Evolutionary conservation across 2,113 vertebrate species (phyloP).

Genomic region (Protobothrops flavoviridis): DNA sequence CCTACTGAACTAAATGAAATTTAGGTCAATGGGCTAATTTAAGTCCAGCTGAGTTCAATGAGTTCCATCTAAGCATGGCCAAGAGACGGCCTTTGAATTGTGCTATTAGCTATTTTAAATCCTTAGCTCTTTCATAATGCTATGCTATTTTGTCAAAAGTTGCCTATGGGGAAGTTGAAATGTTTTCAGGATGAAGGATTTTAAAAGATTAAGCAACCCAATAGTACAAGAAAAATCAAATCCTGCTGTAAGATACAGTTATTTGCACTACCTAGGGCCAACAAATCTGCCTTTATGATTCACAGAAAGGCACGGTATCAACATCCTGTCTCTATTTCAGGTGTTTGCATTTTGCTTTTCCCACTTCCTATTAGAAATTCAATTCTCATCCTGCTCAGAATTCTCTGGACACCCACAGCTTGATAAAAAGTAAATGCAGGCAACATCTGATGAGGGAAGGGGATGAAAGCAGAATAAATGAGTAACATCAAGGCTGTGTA

Average conservation of each 20-base stretch:
- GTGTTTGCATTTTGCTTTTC: conserved; percentile 3
- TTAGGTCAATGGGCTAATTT: background rate
- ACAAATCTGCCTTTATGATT: background rate
- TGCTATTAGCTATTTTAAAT: background rate
- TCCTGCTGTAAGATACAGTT: conserved; percentile 7
- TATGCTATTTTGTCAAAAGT: background rate
- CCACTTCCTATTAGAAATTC: background rate
- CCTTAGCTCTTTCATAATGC: background rate
- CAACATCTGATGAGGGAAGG: background rate
- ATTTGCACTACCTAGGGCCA: background rate
- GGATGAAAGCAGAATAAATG: conserved; percentile 8
- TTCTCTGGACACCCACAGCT: background rate
- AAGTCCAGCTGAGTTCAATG: background rate
- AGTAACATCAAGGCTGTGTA: background rate
- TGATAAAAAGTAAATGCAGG: background rate
- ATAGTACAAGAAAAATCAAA: background rate
- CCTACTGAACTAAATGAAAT: background rate
- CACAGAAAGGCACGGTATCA: background rate
- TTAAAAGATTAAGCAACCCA: conserved; percentile 7
- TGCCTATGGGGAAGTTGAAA: background rate
- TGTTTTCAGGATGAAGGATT: background rate
- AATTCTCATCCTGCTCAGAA: conserved; percentile 7
- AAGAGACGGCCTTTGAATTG: background rate
- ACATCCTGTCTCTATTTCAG: background rate
- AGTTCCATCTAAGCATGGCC: background rate